phyloP scores from a whole-genome alignment of 2,113 vertebrate genomes.

The Nothoprocta pentlandii region DNA sequence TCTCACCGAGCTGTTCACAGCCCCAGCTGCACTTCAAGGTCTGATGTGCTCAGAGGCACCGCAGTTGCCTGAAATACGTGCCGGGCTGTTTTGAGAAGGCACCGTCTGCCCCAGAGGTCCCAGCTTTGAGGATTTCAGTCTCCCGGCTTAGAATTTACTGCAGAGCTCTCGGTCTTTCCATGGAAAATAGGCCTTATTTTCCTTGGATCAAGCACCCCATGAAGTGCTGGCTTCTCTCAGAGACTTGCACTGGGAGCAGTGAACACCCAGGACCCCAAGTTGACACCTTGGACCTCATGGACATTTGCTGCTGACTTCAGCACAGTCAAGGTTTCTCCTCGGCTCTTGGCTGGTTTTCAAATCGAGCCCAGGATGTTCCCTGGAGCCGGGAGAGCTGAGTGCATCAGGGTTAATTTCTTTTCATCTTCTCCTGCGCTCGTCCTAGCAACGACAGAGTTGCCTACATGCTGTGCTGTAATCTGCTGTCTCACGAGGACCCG shows the following conservation, averaged over 20 bases:
- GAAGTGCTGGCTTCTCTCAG: background rate
- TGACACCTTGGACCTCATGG: accelerated
- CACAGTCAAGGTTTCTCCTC: background rate
- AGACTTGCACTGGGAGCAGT: background rate
- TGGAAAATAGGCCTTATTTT: background rate
- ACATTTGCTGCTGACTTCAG: background rate
- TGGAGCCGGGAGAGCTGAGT: background rate
- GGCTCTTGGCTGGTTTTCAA: background rate
- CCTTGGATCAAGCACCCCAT: accelerated
- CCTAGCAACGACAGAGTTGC: background rate
- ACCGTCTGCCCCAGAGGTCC: background rate
- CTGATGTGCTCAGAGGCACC: background rate
- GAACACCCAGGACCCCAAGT: accelerated
- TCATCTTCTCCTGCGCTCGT: background rate
- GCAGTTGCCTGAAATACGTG: background rate
- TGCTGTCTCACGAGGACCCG: background rate
- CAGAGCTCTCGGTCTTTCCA: background rate
- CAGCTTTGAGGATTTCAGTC: background rate
- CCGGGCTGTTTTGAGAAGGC: background rate
- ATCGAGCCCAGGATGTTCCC: background rate
- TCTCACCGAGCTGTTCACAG: background rate
- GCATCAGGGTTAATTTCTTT: background rate
- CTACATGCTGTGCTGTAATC: background rate
- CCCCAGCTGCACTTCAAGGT: background rate
- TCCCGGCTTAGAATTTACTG: background rate